These are phyloP conservation scores for Holocentrus rufus DNA, from an alignment of 2,797 vertebrate species.

Conservation along the genomic window DNA sequence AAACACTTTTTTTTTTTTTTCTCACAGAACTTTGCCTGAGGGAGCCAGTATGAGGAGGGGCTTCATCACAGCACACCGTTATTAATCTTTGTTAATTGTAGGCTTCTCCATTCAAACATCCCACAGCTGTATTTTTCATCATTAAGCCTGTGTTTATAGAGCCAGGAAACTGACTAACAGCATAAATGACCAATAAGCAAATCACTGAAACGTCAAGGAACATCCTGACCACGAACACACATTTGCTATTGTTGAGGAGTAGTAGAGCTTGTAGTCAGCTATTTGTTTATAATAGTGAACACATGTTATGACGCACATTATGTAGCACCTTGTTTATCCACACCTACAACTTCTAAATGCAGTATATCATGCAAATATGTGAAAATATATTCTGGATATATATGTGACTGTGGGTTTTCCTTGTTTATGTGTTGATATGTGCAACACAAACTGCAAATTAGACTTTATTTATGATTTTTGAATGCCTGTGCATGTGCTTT, in stretches of 20 bases:
- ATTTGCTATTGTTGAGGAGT: not conserved
- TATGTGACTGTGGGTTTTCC: not conserved
- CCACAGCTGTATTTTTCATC: constrained; percentile 75
- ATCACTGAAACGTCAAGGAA: constrained; percentile 20
- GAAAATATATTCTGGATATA: too few species aligned
- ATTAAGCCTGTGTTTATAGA: constrained; percentile 63
- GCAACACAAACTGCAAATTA: not conserved
- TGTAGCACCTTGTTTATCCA: not conserved
- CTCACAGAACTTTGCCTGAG: constrained; percentile 66
- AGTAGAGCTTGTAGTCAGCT: constrained; percentile 1
- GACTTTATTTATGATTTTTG: not conserved
- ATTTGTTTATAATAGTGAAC: not conserved
- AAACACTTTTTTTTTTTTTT: constrained; percentile 74
- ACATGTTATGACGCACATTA: not conserved
- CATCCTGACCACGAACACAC: constrained; percentile 4
- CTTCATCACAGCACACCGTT: constrained; percentile 69
- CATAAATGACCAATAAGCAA: constrained; percentile 31
- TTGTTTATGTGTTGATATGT: not conserved
- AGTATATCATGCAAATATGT: too few species aligned
- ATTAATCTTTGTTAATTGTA: constrained; percentile 83
- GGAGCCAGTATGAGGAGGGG: constrained; percentile 51
- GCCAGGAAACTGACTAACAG: constrained; percentile 46
- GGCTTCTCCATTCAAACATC: constrained; percentile 68
- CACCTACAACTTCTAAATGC: not conserved
- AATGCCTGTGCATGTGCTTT: not conserved